phyloP scores from a whole-genome alignment of 1,140 invertebrate genomes.

The Ostrea edulis region DNA sequence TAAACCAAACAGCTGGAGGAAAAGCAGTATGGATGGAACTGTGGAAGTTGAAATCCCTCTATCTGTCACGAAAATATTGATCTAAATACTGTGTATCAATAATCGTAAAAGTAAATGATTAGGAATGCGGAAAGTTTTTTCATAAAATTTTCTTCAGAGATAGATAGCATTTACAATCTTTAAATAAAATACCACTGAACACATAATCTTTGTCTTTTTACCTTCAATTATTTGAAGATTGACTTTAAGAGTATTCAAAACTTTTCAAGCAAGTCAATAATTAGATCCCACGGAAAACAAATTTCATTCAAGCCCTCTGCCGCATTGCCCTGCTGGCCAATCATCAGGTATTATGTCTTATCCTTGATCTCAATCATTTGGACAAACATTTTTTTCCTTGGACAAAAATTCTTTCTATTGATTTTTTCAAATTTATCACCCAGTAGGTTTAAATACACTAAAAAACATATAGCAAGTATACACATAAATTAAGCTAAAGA shows the following conservation, averaged over 20 bases:
- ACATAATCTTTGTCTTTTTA: slow-evolving; percentile 5
- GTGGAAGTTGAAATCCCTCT: not conserved
- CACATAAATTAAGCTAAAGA: slow-evolving; percentile 32
- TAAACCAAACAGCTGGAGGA: not conserved
- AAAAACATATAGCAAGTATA: not conserved
- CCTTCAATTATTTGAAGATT: not conserved
- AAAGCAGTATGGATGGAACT: not conserved
- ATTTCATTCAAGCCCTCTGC: not conserved
- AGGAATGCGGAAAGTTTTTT: not conserved
- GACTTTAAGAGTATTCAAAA: not conserved
- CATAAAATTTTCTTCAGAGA: not conserved
- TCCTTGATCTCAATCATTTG: slow-evolving; percentile 3
- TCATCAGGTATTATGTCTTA: not conserved
- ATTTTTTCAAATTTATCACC: not conserved
- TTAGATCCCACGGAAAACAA: not conserved
- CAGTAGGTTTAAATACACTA: not conserved
- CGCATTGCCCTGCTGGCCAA: not conserved
- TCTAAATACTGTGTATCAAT: not conserved
- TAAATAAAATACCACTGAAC: slow-evolving; percentile 17
- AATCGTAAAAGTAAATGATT: slow-evolving; percentile 1
- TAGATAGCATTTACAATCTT: not conserved
- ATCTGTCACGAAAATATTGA: not conserved
- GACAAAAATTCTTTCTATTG: not conserved
- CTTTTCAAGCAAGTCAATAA: slow-evolving; percentile 3
- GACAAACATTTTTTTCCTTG: slow-evolving; percentile 13